These are phyloP conservation scores for Cantharis rufa DNA, from an alignment of 2,888 invertebrate genomes.

Conservation along the genomic window DNA sequence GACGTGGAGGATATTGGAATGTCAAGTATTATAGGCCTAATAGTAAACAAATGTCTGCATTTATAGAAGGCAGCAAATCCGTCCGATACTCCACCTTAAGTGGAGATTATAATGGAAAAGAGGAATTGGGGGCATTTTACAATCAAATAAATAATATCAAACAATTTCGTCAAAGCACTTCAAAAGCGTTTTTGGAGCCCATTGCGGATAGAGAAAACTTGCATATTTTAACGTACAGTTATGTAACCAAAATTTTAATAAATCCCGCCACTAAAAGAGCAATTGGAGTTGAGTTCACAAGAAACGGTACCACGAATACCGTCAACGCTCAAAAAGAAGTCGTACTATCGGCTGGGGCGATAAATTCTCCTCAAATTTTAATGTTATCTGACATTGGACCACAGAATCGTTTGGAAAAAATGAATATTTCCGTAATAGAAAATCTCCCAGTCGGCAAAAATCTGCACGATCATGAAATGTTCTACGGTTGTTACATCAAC, in stretches of 20 bases:
- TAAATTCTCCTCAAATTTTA: constrained; percentile 58
- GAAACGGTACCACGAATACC: constrained; percentile 53
- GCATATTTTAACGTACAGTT: constrained; percentile 60
- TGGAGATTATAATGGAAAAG: constrained; percentile 66
- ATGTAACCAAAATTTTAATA: constrained; percentile 62
- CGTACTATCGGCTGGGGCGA: constrained; percentile 75
- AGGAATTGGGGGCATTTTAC: constrained; percentile 65
- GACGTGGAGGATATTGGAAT: constrained; percentile 67
- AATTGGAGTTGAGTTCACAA: constrained; percentile 61
- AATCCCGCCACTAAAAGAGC: constrained; percentile 57
- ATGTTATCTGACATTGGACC: constrained; percentile 46
- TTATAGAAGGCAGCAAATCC: constrained; percentile 65
- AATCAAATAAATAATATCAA: constrained; percentile 64
- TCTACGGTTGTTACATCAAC: constrained; percentile 68
- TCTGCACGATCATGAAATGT: constrained; percentile 71
- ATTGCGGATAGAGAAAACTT: constrained; percentile 60
- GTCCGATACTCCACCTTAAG: constrained; percentile 57
- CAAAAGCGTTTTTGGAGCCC: constrained; percentile 64
- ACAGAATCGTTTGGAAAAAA: constrained; percentile 29
- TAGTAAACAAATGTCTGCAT: constrained; percentile 64
- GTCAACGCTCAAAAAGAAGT: constrained; percentile 68
- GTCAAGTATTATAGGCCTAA: constrained; percentile 66
- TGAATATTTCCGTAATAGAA: constrained; percentile 35
- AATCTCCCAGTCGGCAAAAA: constrained; percentile 36
- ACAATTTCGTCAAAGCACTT: constrained; percentile 64